phyloP scores from a whole-genome alignment of 2,888 invertebrate species.

The Acrobasis repandana region DNA sequence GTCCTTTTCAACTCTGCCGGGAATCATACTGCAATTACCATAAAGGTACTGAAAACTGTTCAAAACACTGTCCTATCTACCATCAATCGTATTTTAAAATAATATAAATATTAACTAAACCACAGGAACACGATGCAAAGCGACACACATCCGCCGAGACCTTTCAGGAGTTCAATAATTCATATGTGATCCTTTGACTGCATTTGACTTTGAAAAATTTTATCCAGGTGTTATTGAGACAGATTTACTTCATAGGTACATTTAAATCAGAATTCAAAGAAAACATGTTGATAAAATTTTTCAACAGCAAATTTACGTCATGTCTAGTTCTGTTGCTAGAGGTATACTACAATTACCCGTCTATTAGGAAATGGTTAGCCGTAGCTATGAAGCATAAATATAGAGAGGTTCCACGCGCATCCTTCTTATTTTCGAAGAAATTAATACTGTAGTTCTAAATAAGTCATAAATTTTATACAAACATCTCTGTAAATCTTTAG shows the following conservation, averaged over 20 bases:
- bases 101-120: constrained; percentile 3
- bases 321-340: background rate
- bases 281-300: background rate
- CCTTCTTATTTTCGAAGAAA: too few species aligned
- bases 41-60: background rate
- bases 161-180: constrained; percentile 52
- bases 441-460: too few species aligned
- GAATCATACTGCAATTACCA: too few species aligned
- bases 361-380: background rate
- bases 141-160: constrained; percentile 30
- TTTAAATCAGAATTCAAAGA: background rate
- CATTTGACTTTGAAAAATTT: constrained; percentile 66
- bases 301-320: background rate
- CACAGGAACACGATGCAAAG: constrained; percentile 12
- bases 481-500: too few species aligned
- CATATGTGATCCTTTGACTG: constrained; percentile 44
- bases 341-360: background rate
- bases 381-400: background rate
- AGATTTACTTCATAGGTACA: background rate
- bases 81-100: constrained; percentile 1
- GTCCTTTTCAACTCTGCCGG: too few species aligned
- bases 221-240: constrained; percentile 53
- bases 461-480: too few species aligned
- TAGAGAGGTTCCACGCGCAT: too few species aligned
- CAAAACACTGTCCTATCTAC: background rate